phyloP scores from a whole-genome alignment of 2,797 vertebrate species.

The Xyrichtys novacula region DNA sequence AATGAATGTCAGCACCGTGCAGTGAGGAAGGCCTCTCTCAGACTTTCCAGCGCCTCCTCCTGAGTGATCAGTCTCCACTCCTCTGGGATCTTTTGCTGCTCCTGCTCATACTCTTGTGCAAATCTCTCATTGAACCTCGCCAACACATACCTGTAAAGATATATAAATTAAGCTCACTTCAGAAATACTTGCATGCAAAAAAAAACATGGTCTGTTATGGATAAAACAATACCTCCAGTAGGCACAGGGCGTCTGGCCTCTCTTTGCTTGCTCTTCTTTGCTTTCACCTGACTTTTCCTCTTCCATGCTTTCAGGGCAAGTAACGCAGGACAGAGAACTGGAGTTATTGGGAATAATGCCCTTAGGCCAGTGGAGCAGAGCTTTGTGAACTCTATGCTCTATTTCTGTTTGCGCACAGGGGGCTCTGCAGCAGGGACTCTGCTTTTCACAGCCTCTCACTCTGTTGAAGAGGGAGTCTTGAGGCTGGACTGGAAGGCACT shows the following conservation, averaged over 20 bases:
- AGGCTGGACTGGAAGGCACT: constrained; percentile 70
- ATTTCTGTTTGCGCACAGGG: constrained; percentile 70
- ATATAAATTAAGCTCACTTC: not conserved
- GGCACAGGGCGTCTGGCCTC: constrained; percentile 19
- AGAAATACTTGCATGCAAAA: not conserved
- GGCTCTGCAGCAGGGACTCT: constrained; percentile 79
- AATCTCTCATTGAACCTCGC: constrained; percentile 76
- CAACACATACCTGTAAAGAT: constrained; percentile 72
- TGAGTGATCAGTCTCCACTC: constrained; percentile 76
- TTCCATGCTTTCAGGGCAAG: constrained; percentile 39
- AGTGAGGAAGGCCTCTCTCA: constrained; percentile 59
- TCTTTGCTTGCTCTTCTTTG: constrained; percentile 26
- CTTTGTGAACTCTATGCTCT: constrained; percentile 72
- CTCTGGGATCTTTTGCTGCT: constrained; percentile 68
- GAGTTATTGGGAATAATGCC: constrained; percentile 61
- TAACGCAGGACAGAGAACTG: constrained; percentile 35
- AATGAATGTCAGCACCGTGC: constrained; percentile 1
- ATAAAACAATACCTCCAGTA: constrained; percentile 84
- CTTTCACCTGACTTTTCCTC: constrained; percentile 34
- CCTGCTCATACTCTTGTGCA: constrained; percentile 66
- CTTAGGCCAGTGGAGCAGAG: constrained; percentile 77
- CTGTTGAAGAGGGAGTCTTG: constrained; percentile 62
- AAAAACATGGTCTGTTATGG: too few relatives aligned
- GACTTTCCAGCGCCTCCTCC: constrained; percentile 68
- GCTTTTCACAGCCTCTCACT: constrained; percentile 76